phyloP scores from a whole-genome alignment of 2,113 vertebrate genomes.

The Reinhardtius hippoglossoides region DNA sequence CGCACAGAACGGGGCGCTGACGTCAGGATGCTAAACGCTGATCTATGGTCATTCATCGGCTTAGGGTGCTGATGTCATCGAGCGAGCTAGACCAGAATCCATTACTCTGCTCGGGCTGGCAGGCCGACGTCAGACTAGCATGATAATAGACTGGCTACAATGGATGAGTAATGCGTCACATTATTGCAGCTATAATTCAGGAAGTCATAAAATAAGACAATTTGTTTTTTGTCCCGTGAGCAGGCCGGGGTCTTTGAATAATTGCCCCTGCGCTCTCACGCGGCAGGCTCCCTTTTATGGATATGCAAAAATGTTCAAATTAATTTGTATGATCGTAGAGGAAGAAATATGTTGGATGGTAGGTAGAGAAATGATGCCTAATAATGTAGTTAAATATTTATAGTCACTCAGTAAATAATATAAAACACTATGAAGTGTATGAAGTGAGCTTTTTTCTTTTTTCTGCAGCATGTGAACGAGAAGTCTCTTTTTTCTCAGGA shows the following conservation, averaged over 20 bases:
- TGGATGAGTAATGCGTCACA: conserved; percentile 55
- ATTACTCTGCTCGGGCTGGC: conserved; percentile 61
- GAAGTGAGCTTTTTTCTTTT: not conserved
- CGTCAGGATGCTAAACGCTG: conserved; percentile 69
- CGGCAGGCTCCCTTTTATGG: conserved; percentile 1
- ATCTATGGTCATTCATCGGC: conserved; percentile 65
- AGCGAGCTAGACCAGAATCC: conserved; percentile 54
- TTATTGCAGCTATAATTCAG: conserved; percentile 65
- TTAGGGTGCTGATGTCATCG: conserved; percentile 72
- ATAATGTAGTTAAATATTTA: conserved; percentile 16
- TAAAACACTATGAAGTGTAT: not conserved
- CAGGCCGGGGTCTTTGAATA: conserved; percentile 35
- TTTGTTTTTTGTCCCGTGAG: conserved; percentile 55
- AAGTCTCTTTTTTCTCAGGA: conserved; percentile 36
- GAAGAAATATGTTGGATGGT: conserved; percentile 1
- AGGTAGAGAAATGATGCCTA: conserved; percentile 4
- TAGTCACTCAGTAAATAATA: conserved; percentile 6
- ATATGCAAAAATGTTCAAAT: conserved; percentile 32
- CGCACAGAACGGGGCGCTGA: conserved; percentile 54
- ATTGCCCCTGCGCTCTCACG: conserved; percentile 22
- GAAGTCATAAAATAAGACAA: conserved; percentile 67
- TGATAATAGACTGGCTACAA: conserved; percentile 59
- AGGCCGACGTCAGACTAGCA: conserved; percentile 55
- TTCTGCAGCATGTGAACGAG: conserved; percentile 32
- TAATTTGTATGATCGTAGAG: conserved; percentile 1